Conservation (phyloP, 2,113 vertebrate species). For the Platichthys stellatus region DNA sequence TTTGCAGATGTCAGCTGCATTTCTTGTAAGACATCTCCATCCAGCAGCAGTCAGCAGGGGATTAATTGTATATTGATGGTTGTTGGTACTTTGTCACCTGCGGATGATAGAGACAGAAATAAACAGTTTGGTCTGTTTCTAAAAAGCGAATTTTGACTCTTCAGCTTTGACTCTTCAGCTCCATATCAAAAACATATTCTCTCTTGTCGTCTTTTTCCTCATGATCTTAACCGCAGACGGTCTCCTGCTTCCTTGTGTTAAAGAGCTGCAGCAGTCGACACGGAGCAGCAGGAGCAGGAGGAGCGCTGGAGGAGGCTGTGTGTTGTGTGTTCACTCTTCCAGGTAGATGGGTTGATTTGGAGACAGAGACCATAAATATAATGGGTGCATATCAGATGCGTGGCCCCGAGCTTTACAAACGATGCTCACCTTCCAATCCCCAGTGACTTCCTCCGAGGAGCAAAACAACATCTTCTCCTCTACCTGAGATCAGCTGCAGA, state of each 20-base stretch:
- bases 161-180: not conserved
- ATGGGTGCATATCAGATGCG: constrained; percentile 61
- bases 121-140: not conserved
- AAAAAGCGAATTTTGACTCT: not conserved
- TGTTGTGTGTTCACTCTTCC: constrained; percentile 70
- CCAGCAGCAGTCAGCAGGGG: constrained; percentile 25
- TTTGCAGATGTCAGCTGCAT: too few relatives aligned
- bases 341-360: constrained; percentile 73
- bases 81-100: constrained; percentile 3
- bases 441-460: not conserved
- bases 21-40: constrained; percentile 1
- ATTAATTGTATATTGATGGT: constrained; percentile 3
- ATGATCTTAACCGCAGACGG: not conserved
- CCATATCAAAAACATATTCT: constrained; percentile 7
- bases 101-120: not conserved
- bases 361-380: constrained; percentile 61
- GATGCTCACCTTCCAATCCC: constrained; percentile 61
- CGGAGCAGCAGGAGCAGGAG: constrained; percentile 36
- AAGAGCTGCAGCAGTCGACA: constrained; percentile 47
- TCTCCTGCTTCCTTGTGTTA: constrained; percentile 21
- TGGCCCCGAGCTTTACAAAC: constrained; percentile 73
- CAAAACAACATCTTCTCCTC: constrained; percentile 1
- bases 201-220: not conserved
- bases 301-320: constrained; percentile 59
- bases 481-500: not conserved